Evolutionary conservation across 2,888 invertebrate species (phyloP).

Genomic region (Drosophila ezoana): DNA sequence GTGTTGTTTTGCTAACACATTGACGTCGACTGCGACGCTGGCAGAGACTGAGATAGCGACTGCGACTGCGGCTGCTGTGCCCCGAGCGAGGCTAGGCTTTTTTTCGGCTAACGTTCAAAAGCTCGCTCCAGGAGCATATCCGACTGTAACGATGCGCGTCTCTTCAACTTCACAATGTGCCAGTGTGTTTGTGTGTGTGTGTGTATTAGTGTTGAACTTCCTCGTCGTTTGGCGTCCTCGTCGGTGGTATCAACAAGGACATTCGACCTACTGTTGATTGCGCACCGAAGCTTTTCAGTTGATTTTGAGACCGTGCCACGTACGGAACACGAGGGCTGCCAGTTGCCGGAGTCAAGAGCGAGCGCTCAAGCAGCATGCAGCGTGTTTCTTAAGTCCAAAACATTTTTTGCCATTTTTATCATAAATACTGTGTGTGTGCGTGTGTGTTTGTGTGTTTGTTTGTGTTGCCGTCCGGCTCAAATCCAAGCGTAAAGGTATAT

Average conservation of each 20-base stretch:
- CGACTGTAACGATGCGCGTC: slow-evolving; percentile 37
- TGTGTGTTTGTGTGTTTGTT: slow-evolving; percentile 17
- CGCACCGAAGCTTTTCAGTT: slow-evolving; percentile 75
- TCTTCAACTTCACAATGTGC: slow-evolving; percentile 38
- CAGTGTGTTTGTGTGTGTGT: slow-evolving; percentile 6
- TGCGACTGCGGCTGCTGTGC: slow-evolving; percentile 33
- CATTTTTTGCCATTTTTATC: slow-evolving; percentile 15
- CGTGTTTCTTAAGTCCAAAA: slow-evolving; percentile 44
- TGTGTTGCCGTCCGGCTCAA: slow-evolving; percentile 22
- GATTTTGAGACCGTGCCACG: slow-evolving; percentile 78
- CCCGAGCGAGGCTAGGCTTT: slow-evolving; percentile 33
- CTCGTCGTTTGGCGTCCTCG: slow-evolving; percentile 44
- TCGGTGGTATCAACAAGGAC: slow-evolving; percentile 75
- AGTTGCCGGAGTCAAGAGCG: slow-evolving; percentile 32
- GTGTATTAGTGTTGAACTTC: slow-evolving; percentile 44
- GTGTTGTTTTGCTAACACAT: slow-evolving; percentile 45
- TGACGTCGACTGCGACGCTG: slow-evolving; percentile 1
- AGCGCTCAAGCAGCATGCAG: slow-evolving; percentile 43
- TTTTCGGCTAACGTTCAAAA: slow-evolving; percentile 36
- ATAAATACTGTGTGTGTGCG: slow-evolving; percentile 14
- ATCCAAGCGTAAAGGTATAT: slow-evolving; percentile 38
- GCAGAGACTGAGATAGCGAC: slow-evolving; percentile 1
- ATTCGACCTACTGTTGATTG: slow-evolving; percentile 80
- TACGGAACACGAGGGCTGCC: slow-evolving; percentile 62
- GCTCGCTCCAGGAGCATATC: slow-evolving; percentile 53